Percentiles rank a stretch among this genome's conserved stretches.
Evolutionary conservation across 1,140 invertebrate genomes (phyloP).

Genomic region (Drosophila auraria): DNA sequence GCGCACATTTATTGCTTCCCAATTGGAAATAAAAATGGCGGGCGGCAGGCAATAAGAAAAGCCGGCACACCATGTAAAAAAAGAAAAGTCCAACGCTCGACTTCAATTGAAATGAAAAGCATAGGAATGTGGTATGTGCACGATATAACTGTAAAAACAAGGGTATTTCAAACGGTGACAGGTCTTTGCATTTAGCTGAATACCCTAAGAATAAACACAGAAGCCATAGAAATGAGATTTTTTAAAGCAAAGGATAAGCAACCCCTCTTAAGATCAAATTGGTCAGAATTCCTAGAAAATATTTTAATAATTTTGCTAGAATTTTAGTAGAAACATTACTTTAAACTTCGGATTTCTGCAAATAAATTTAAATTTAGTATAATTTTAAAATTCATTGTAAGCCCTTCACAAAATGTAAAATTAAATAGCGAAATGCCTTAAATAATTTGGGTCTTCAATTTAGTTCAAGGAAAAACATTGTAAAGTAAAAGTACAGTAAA

Average conservation of each 20-base stretch:
- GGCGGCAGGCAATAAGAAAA: slow-evolving; percentile 44
- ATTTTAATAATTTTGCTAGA: neutral
- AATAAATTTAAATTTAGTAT: too few species aligned
- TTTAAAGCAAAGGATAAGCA: neutral
- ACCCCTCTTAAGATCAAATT: too few species aligned
- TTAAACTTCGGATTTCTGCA: too few species aligned
- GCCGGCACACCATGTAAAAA: slow-evolving; percentile 22
- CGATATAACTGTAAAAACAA: slow-evolving; percentile 53
- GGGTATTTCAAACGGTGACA: neutral
- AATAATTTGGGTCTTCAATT: too few species aligned
- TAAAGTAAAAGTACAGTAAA: too few species aligned
- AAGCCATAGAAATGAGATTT: neutral
- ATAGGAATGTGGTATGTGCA: slow-evolving; percentile 40
- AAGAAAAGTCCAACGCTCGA: slow-evolving; percentile 30
- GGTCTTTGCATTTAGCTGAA: neutral
- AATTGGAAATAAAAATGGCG: slow-evolving; percentile 81
- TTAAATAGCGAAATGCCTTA: too few species aligned
- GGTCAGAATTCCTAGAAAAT: accelerated
- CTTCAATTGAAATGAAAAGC: slow-evolving; percentile 69
- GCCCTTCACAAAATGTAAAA: too few species aligned
- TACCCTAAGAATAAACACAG: slow-evolving; percentile 6
- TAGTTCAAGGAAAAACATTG: too few species aligned
- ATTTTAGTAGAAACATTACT: too few species aligned
- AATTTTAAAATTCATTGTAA: too few species aligned
- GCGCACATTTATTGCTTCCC: slow-evolving; percentile 82